Evolutionary conservation across 2,888 invertebrate genomes (phyloP), one percentile per base, ranked within the genome.

Genomic region (Conops quadrifasciatus): DNA sequence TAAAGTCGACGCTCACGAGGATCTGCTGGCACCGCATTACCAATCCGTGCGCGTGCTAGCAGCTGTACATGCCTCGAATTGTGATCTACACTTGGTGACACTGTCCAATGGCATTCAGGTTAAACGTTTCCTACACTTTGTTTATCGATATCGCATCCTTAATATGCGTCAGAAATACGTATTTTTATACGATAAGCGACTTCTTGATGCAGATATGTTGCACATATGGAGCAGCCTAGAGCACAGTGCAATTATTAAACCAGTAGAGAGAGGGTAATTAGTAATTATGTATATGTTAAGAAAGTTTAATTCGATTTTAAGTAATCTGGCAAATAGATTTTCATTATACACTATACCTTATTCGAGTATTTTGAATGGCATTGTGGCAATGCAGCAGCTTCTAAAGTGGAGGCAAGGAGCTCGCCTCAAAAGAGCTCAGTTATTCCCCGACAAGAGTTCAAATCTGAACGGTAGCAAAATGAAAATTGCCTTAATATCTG

Each of bases 211-310:
- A 74, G 88, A 91, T 5, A 85, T 92, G 73, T 89, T 91, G 78
- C 92, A 91, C 78, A 82, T 94, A 16, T 94, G 94, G 94, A 92
- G 91, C 73, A 88, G 92, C 73, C 90, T 94, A 63, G 89, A 94
- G 21, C 92, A 92, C 77, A 90, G 92, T 0, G 83, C 94, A 9
- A 94, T 94, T 76, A 85, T 94, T 16, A 88, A 78, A 24, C 28
- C 21, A 15, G 28, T 28, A 28, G 26, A 24, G 64, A 79, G 5
- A 7, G 36, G n/a, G n/a, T 45, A 2, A 47, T 36, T 9, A 36
- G 5, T 36, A 36, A 36, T 36, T 7, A 36, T 9, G 9, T 36
- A 7, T 9, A 36, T n/a, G n/a, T n/a, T n/a, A n/a, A n/a, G n/a
- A n/a, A n/a, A 36, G 9, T 7, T 36, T 4, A 36, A 36, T 7